These are phyloP conservation scores for Tethea ocularis DNA, from an alignment of 2,888 invertebrate species.

Conservation along the genomic window DNA sequence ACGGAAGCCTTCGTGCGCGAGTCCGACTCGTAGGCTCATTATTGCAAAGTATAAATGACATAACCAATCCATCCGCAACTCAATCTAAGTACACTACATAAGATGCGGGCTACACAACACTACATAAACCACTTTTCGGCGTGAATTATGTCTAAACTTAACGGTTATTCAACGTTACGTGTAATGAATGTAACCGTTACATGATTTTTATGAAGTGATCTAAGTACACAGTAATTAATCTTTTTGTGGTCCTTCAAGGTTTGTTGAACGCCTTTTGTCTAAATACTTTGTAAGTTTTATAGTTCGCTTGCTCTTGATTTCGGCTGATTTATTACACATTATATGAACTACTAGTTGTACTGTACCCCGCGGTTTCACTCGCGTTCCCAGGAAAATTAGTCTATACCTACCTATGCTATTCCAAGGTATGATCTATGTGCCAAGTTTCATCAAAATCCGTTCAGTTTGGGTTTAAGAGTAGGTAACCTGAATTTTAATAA, in stretches of 20 bases:
- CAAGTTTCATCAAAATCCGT: no score
- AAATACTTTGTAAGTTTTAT: neutral
- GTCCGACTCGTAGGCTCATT: neutral
- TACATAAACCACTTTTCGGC: slow-evolving; percentile 13
- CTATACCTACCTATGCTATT: no score
- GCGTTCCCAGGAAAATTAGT: no score
- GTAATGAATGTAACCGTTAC: slow-evolving; percentile 15
- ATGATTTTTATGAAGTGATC: slow-evolving; percentile 5
- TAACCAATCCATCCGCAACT: neutral
- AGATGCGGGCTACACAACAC: slow-evolving; percentile 13
- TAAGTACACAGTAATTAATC: slow-evolving; percentile 8
- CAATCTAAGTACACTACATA: neutral
- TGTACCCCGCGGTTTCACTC: no score
- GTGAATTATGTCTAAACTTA: slow-evolving; percentile 20
- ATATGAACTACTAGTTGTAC: no score
- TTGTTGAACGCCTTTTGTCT: slow-evolving; percentile 1
- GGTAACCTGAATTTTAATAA: no score
- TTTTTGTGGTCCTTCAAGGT: neutral
- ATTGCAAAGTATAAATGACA: neutral
- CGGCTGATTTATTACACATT: neutral
- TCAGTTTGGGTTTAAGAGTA: no score
- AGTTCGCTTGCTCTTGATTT: neutral
- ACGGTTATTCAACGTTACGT: slow-evolving; percentile 9
- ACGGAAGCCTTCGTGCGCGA: no score
- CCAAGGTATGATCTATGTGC: no score